A percentile compares a stretch with the other conserved stretches of the same genome.
Evolutionary conservation across 2,113 vertebrate genomes (phyloP).

Genomic region (Oreochromis aureus): DNA sequence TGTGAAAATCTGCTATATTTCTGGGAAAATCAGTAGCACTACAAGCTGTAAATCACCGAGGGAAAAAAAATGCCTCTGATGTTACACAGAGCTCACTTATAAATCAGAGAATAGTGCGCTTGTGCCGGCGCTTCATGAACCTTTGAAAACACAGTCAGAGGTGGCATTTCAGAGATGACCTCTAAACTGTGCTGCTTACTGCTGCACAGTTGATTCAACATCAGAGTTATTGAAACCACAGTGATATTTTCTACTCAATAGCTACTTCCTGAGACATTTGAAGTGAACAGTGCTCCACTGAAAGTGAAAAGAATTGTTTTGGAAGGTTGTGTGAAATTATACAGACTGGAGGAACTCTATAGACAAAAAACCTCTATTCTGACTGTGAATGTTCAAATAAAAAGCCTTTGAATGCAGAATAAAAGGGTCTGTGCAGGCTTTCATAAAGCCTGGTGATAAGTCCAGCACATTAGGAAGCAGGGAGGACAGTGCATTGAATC

Average conservation of each 20-base stretch:
- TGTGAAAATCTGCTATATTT: background rate
- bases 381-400: conserved; percentile 9
- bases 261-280: conserved; percentile 40
- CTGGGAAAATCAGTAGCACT: background rate
- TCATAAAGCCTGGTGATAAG: background rate
- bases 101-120: conserved; percentile 16
- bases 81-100: background rate
- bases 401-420: conserved; percentile 16
- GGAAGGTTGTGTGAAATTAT: conserved; percentile 25
- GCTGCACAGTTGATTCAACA: conserved; percentile 22
- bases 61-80: background rate
- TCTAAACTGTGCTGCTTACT: conserved; percentile 29
- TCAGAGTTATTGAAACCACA: conserved; percentile 26
- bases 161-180: conserved; percentile 50
- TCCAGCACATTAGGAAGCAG: background rate
- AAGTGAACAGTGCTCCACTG: conserved; percentile 8
- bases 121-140: conserved; percentile 9
- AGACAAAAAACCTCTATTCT: conserved; percentile 8
- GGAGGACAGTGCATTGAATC: background rate
- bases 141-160: conserved; percentile 32
- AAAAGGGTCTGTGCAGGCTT: background rate
- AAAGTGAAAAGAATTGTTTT: conserved; percentile 28
- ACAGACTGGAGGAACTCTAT: background rate
- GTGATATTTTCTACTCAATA: conserved; percentile 40
- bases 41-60: background rate